These are phyloP conservation scores for Alectoris magna DNA, from an alignment of 2,797 vertebrate species.

Conservation along the genomic window DNA sequence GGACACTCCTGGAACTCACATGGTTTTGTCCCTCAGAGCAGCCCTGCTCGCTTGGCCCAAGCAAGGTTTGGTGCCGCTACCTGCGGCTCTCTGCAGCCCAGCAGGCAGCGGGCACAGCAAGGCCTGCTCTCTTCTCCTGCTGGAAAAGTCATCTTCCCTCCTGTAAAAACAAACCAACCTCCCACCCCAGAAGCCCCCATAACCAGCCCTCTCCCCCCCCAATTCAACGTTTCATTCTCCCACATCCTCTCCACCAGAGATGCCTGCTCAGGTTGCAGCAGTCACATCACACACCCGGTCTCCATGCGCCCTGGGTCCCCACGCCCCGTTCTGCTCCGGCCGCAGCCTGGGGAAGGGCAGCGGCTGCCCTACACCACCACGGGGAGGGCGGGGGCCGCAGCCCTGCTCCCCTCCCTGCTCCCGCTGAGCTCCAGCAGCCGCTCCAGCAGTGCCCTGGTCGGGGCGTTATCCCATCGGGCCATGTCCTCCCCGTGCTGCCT, in stretches of 20 bases:
- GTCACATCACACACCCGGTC: accelerated
- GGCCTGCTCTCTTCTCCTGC: neutral
- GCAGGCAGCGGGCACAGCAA: neutral
- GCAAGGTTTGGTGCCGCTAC: neutral
- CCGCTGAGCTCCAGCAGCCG: slow-evolving; percentile 23
- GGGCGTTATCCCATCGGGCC: slow-evolving; percentile 32
- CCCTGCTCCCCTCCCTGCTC: neutral
- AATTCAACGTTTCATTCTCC: neutral
- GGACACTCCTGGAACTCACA: neutral
- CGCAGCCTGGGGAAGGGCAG: neutral
- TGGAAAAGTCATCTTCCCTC: neutral
- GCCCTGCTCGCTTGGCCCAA: neutral
- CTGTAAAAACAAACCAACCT: neutral
- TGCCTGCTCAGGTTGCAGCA: neutral
- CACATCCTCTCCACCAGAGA: neutral
- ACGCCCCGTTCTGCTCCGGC: accelerated
- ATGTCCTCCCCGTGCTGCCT: slow-evolving; percentile 44
- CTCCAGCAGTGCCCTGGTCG: slow-evolving; percentile 48
- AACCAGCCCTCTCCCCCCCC: neutral
- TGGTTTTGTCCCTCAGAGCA: neutral
- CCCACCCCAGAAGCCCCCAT: neutral
- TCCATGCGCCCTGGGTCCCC: neutral
- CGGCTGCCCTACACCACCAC: neutral
- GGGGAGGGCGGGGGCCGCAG: neutral
- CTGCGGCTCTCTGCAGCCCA: accelerated